Evolutionary conservation across 2,113 vertebrate genomes (phyloP).

Genomic region (Apteryx mantelli): DNA sequence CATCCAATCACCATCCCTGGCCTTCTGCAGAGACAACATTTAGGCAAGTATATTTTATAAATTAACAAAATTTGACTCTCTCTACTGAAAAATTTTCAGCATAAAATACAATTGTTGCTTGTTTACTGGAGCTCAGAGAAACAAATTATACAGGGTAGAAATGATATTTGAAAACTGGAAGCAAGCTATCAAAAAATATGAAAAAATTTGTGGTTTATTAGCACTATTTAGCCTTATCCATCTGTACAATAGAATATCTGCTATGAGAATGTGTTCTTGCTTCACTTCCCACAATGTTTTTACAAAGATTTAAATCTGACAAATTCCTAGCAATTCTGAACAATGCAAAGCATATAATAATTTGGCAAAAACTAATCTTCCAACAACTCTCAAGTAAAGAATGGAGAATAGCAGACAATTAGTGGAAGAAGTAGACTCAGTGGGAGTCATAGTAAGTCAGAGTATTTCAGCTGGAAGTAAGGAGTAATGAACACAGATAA

Average conservation of each 20-base stretch:
- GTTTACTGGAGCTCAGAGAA: not conserved
- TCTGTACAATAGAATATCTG: not conserved
- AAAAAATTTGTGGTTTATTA: not conserved
- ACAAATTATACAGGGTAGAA: not conserved
- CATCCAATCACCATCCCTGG: constrained; percentile 71
- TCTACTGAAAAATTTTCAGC: not conserved
- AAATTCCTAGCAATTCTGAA: not conserved
- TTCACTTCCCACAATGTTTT: not conserved
- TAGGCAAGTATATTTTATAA: constrained; percentile 54
- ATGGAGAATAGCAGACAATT: not conserved
- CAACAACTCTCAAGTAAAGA: not conserved
- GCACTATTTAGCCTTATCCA: not conserved
- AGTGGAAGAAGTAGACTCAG: not conserved
- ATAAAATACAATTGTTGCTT: not conserved
- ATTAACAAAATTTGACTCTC: not conserved
- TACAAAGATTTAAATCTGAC: not conserved
- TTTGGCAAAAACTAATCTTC: not conserved
- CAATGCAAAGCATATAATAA: not conserved
- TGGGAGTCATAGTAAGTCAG: not conserved
- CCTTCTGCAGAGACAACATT: constrained; percentile 69
- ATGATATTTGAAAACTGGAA: not conserved
- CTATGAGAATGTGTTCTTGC: not conserved
- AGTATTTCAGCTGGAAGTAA: not conserved
- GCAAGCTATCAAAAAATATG: not conserved
- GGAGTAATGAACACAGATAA: not conserved